Conservation (phyloP, 2,888 invertebrate genomes). For the Lepidochrysops patricia region DNA sequence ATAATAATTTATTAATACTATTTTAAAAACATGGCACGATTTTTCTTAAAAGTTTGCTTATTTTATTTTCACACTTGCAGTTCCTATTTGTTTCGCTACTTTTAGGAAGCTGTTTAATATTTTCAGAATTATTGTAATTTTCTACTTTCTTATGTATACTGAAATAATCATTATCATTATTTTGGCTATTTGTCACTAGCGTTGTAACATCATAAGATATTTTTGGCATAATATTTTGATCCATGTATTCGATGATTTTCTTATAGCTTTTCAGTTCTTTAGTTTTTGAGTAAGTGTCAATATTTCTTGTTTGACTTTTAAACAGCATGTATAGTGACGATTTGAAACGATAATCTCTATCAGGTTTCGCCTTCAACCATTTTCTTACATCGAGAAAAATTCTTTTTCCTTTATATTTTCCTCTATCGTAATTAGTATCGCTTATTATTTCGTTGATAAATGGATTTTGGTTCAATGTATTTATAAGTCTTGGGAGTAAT, state of each 20-base stretch:
- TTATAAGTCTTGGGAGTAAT: slow-evolving; percentile 46
- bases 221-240: slow-evolving; percentile 52
- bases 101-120: no score
- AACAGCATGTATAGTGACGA: slow-evolving; percentile 39
- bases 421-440: slow-evolving; percentile 37
- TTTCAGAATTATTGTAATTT: no score
- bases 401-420: slow-evolving; percentile 37
- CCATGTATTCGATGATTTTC: slow-evolving; percentile 49
- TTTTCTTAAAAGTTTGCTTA: not conserved
- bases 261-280: slow-evolving; percentile 52
- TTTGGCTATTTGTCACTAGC: slow-evolving; percentile 22
- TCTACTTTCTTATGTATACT: not conserved
- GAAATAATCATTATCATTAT: slow-evolving; percentile 8
- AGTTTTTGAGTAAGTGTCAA: slow-evolving; percentile 51
- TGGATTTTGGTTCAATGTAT: slow-evolving; percentile 44
- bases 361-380: slow-evolving; percentile 37
- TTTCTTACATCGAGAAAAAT: slow-evolving; percentile 36
- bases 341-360: slow-evolving; percentile 44
- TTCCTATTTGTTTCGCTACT: no score
- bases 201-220: slow-evolving; percentile 34
- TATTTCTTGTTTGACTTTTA: slow-evolving; percentile 40
- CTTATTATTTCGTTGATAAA: slow-evolving; percentile 41
- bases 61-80: no score
- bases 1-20: not conserved
- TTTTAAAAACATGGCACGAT: not conserved